phyloP scores from a whole-genome alignment of 2,888 invertebrate species.

The Ferrisia virgata region DNA sequence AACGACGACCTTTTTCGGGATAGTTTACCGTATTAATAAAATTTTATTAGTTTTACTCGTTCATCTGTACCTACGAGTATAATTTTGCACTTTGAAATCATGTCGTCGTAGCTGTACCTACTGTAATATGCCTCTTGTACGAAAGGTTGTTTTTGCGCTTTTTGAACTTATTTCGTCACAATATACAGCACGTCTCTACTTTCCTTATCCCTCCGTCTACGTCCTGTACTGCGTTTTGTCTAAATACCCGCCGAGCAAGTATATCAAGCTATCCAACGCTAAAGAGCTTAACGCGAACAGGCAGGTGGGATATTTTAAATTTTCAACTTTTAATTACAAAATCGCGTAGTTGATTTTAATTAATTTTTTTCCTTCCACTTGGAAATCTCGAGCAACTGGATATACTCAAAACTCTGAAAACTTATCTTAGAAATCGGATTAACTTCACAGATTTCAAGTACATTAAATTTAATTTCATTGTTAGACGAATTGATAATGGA shows the following conservation, averaged over 20 bases:
- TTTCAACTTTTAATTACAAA: conserved; percentile 12
- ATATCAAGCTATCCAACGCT: neutral
- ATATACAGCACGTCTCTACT: neutral
- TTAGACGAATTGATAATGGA: neutral
- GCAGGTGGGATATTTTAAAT: conserved; percentile 1
- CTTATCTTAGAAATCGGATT: neutral
- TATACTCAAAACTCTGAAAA: neutral
- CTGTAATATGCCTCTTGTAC: no score
- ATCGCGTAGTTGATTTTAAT: conserved; percentile 21
- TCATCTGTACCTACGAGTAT: neutral
- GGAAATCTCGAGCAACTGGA: neutral
- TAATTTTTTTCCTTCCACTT: neutral
- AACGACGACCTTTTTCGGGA: neutral
- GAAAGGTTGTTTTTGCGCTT: neutral
- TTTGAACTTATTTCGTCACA: neutral
- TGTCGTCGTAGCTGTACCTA: neutral
- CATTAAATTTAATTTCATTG: conserved; percentile 12
- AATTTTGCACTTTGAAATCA: neutral
- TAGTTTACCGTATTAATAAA: neutral
- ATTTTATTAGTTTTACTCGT: neutral
- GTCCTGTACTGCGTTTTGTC: no score
- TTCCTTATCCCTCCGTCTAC: no score
- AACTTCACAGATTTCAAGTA: neutral
- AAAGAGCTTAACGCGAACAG: neutral
- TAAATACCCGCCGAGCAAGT: neutral